These are phyloP conservation scores for Geothlypis trichas DNA, from an alignment of 2,113 vertebrate species.

Conservation along the genomic window DNA sequence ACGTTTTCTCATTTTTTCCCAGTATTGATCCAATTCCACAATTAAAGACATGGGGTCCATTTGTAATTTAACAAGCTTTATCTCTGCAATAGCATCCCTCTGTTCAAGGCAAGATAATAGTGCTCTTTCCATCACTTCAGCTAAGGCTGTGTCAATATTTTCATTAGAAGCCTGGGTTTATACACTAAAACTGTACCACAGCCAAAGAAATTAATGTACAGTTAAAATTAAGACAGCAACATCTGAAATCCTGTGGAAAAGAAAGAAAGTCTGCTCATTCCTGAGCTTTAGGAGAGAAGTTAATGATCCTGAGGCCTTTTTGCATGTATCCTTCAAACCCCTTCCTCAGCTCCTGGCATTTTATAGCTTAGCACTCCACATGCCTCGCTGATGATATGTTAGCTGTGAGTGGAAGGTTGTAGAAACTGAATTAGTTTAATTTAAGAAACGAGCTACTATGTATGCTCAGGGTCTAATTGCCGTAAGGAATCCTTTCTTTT, in stretches of 20 bases:
- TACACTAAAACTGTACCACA: not conserved
- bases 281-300: slow-evolving; percentile 16
- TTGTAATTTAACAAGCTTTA: slow-evolving; percentile 2
- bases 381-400: not conserved
- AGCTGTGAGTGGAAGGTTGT: slow-evolving; percentile 10
- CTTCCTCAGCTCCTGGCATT: slow-evolving; percentile 23
- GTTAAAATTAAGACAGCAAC: slow-evolving; percentile 9
- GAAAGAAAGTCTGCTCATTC: not conserved
- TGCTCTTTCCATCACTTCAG: not conserved
- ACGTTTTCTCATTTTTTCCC: not conserved
- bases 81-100: not conserved
- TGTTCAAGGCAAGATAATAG: slow-evolving; percentile 16
- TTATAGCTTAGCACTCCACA: slow-evolving; percentile 9
- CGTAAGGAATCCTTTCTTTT: not conserved
- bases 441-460: not conserved
- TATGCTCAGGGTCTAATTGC: not conserved
- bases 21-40: not conserved
- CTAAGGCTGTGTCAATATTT: slow-evolving; percentile 56
- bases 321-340: not conserved
- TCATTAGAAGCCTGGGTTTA: slow-evolving; percentile 23
- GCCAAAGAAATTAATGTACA: slow-evolving; percentile 12
- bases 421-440: slow-evolving; percentile 44
- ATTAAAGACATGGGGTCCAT: not conserved
- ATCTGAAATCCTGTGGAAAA: slow-evolving; percentile 20
- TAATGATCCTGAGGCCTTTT: not conserved